Evolutionary conservation across 2,888 invertebrate genomes (phyloP).

Genomic region (Scaptomyza parva): DNA sequence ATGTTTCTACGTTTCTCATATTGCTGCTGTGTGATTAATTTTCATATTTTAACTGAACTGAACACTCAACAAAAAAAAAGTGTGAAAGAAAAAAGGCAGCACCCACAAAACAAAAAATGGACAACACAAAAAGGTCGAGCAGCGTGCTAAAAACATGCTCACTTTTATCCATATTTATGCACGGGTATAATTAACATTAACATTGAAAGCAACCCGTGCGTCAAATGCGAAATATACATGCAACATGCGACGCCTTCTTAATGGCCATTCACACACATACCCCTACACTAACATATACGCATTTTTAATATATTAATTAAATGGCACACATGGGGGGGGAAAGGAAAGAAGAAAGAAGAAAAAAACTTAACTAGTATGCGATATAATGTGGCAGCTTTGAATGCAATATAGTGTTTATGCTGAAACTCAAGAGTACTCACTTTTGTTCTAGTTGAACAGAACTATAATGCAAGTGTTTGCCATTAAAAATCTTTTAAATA

Average conservation of each 20-base stretch:
- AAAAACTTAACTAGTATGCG: slow-evolving; percentile 2
- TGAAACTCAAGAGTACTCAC: slow-evolving; percentile 1
- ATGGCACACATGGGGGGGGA: slow-evolving; percentile 37
- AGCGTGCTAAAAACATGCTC: slow-evolving; percentile 46
- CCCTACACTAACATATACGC: slow-evolving; percentile 15
- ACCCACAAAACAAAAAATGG: slow-evolving; percentile 34
- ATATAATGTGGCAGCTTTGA: slow-evolving; percentile 17
- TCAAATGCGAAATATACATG: slow-evolving; percentile 65
- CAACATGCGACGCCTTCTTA: slow-evolving; percentile 48
- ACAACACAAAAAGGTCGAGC: slow-evolving; percentile 61
- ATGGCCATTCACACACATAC: slow-evolving; percentile 57
- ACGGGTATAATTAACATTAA: slow-evolving; percentile 76
- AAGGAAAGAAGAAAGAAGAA: background rate
- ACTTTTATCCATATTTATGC: slow-evolving; percentile 69
- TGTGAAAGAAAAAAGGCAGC: background rate
- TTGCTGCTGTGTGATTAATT: slow-evolving; percentile 70
- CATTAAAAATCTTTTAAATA: slow-evolving; percentile 1
- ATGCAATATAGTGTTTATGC: slow-evolving; percentile 10
- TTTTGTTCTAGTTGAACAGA: background rate
- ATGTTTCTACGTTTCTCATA: slow-evolving; percentile 5
- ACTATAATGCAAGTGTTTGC: background rate
- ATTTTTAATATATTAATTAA: slow-evolving; percentile 51
- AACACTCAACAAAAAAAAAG: slow-evolving; percentile 13
- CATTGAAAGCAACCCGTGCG: slow-evolving; percentile 66
- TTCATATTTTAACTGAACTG: slow-evolving; percentile 66